Conservation (phyloP, 1,140 invertebrate species). For the Arctopsyche grandis region DNA sequence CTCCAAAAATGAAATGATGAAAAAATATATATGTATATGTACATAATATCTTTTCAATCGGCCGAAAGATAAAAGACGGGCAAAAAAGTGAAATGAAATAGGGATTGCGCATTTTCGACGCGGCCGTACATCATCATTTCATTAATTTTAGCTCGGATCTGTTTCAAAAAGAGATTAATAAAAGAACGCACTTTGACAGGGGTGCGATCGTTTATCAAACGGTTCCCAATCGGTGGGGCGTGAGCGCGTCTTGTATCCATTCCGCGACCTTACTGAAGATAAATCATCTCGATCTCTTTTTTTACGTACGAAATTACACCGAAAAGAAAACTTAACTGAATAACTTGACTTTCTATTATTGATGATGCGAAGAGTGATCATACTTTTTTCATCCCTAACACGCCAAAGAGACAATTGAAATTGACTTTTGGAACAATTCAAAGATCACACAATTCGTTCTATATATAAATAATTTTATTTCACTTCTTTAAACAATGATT, state of each 20-base stretch:
- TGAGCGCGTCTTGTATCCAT: not conserved
- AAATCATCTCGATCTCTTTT: not conserved
- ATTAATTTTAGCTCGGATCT: not conserved
- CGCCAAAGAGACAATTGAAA: no score
- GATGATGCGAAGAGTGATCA: not conserved
- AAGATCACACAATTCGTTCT: no score
- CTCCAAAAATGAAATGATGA: slow-evolving; percentile 14
- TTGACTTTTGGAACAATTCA: no score
- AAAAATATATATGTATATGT: no score
- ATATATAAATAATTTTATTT: not conserved
- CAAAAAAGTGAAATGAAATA: not conserved
- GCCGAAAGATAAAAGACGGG: not conserved
- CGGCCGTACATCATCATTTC: slow-evolving; percentile 1
- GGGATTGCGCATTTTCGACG: not conserved
- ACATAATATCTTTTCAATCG: slow-evolving; percentile 7
- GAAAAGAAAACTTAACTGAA: no score
- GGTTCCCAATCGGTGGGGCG: not conserved
- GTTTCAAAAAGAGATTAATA: slow-evolving; percentile 16
- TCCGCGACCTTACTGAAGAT: not conserved
- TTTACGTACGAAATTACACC: not conserved
- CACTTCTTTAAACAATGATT: slow-evolving; percentile 7
- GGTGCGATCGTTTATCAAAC: slow-evolving; percentile 25
- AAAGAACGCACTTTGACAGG: not conserved
- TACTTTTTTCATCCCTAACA: no score
- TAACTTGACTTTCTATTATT: not conserved